Percentiles rank a stretch among this genome's conserved stretches.
Evolutionary conservation across 30 jellyfish, hydroid and myxozoan genomes (phyloP).

Genomic region (Calvadosia cruxmelitensis): DNA sequence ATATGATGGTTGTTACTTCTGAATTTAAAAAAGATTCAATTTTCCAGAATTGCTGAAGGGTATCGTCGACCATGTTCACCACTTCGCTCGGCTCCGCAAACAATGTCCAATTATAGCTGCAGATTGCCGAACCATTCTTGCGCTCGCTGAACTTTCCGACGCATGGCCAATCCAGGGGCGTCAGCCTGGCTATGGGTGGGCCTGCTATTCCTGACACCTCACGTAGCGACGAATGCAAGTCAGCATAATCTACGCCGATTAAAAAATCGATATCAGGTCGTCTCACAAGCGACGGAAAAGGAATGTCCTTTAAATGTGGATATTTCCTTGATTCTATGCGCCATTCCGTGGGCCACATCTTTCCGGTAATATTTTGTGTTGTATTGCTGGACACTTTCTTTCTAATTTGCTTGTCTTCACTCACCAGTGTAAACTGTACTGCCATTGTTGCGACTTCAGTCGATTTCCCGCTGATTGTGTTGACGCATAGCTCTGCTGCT

Average conservation of each 20-base stretch:
- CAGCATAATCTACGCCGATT: slow-evolving; percentile 24
- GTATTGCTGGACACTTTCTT: not conserved
- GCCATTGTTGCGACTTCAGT: not conserved
- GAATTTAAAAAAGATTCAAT: not conserved
- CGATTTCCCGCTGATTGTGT: too few species aligned
- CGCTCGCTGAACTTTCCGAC: too few species aligned
- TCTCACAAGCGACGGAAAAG: not conserved
- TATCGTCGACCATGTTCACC: not conserved
- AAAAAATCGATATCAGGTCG: slow-evolving; percentile 4
- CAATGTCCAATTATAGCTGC: too few species aligned
- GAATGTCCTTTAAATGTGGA: too few species aligned
- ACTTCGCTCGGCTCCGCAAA: too few species aligned
- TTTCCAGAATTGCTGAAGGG: not conserved
- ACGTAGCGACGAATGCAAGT: slow-evolving; percentile 16
- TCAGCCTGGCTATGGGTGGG: too few species aligned
- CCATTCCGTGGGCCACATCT: not conserved
- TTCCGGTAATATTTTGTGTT: not conserved
- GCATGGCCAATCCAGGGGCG: too few species aligned
- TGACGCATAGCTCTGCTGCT: too few species aligned
- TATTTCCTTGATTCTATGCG: too few species aligned
- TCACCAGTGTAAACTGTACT: not conserved
- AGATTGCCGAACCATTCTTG: not conserved
- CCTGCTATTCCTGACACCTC: slow-evolving; percentile 14
- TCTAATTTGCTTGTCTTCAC: too few species aligned
- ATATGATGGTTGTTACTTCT: not conserved